Conservation (phyloP, 2,888 invertebrate species). For the Agonopterix arenella region DNA sequence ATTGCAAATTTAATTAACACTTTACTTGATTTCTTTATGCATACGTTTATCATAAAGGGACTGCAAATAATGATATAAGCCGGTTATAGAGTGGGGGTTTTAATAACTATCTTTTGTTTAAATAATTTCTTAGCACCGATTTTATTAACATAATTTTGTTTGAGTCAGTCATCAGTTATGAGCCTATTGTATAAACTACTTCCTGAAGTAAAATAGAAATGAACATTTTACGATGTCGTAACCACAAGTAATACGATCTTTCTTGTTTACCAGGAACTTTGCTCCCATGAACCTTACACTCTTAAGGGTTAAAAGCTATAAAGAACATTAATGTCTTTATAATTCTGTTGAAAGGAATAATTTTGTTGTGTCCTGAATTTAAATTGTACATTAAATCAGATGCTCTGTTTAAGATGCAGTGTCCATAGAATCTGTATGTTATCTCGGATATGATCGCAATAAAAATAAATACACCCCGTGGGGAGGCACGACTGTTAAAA, state of each 20-base stretch:
- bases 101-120: no score
- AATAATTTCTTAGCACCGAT: no score
- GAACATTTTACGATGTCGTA: constrained; percentile 18
- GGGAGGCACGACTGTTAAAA: constrained; percentile 3
- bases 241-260: constrained; percentile 28
- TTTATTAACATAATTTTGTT: no score
- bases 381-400: constrained; percentile 1
- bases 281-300: constrained; percentile 15
- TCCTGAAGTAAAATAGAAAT: no score
- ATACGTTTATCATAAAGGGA: no score
- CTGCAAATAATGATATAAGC: no score
- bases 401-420: neutral
- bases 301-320: constrained; percentile 17
- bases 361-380: constrained; percentile 3
- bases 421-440: constrained; percentile 2
- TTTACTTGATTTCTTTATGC: no score
- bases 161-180: no score
- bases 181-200: no score
- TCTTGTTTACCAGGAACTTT: constrained; percentile 22
- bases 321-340: constrained; percentile 20
- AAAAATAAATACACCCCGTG: constrained; percentile 5
- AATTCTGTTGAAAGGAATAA: constrained; percentile 3
- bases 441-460: constrained; percentile 2
- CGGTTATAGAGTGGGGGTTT: no score
- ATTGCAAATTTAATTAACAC: no score